A percentile compares a stretch with the other conserved stretches of the same genome.
Evolutionary conservation across 2,888 invertebrate genomes (phyloP).

Genomic region (Amiota communis): DNA sequence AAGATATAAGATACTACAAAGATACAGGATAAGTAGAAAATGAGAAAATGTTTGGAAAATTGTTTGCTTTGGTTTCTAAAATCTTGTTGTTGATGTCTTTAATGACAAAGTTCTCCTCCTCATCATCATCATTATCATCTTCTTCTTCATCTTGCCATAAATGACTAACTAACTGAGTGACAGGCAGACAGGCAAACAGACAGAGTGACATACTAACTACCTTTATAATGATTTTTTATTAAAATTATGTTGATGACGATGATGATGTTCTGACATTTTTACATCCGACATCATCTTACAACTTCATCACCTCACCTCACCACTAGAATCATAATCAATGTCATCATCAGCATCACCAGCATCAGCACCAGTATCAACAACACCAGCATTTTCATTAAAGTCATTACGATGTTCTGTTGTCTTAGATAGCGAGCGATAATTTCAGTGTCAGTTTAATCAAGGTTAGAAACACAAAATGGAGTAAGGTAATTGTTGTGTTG

Average conservation of each 20-base stretch:
- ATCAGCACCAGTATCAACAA: not conserved
- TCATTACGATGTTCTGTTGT: not conserved
- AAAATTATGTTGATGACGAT: no score
- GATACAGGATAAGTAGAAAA: no score
- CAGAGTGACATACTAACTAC: not conserved
- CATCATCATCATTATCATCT: not conserved
- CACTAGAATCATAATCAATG: not conserved
- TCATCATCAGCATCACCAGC: not conserved
- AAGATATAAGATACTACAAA: no score
- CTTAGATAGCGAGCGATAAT: not conserved
- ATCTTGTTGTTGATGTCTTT: no score
- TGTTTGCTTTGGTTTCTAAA: no score
- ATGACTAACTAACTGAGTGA: slow-evolving; percentile 39
- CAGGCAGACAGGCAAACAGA: slow-evolving; percentile 8
- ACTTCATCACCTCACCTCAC: not conserved
- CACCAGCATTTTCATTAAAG: not conserved
- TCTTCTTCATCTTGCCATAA: slow-evolving; percentile 35
- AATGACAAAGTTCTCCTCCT: no score
- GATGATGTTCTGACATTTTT: no score
- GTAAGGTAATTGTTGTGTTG: slow-evolving; percentile 19
- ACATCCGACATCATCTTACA: no score
- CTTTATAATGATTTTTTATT: no score
- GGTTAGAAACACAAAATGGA: slow-evolving; percentile 10
- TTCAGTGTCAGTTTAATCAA: slow-evolving; percentile 9
- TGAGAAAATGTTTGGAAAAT: no score